Percentiles rank a stretch among this genome's conserved stretches.
phyloP scores from a whole-genome alignment of 2,113 vertebrate species.

The Catharus fuscescens region DNA sequence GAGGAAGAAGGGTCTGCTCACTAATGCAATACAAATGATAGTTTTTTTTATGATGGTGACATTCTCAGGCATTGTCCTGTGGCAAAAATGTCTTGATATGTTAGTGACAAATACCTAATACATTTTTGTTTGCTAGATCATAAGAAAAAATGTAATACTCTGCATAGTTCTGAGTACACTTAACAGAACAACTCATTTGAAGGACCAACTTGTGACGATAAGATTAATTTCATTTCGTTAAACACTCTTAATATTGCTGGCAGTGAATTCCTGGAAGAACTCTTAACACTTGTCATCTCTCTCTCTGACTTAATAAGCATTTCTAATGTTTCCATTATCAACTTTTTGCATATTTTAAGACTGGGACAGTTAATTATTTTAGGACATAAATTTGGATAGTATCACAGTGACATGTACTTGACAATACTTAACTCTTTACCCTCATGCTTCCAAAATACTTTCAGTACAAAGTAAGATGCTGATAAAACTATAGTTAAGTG shows the following conservation, averaged over 20 bases:
- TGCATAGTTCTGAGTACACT: not conserved
- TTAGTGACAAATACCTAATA: not conserved
- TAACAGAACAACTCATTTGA: not conserved
- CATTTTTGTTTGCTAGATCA: not conserved
- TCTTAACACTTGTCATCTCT: not conserved
- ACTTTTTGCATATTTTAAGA: not conserved
- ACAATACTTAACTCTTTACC: not conserved
- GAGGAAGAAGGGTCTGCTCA: not conserved
- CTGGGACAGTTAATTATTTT: not conserved
- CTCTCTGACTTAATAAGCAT: not conserved
- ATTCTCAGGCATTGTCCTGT: not conserved
- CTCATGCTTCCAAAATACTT: not conserved
- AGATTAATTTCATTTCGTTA: constrained; percentile 4
- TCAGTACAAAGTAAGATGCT: not conserved
- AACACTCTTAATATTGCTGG: not conserved
- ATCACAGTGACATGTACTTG: not conserved
- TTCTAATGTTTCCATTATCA: not conserved
- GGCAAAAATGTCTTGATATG: not conserved
- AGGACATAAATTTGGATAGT: not conserved
- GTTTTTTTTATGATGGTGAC: not conserved
- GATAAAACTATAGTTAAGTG: not conserved
- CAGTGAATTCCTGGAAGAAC: not conserved
- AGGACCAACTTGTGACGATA: not conserved
- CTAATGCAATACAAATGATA: not conserved
- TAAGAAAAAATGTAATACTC: not conserved